Base-by-base conservation (phyloP, 2,888 invertebrate species). In the Nebria salina region DNA sequence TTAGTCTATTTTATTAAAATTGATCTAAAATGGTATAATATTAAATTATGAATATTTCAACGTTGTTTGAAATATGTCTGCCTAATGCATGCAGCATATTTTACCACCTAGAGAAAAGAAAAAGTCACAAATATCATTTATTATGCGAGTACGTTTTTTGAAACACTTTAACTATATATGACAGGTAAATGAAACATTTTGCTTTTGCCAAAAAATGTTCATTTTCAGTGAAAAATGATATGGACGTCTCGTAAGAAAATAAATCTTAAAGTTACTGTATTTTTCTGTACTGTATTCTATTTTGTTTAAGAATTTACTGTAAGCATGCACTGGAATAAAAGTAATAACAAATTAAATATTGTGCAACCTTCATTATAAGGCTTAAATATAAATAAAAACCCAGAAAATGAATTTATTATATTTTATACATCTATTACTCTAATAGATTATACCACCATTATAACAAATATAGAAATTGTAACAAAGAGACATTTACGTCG, bases 141-240 rank as follows among this genome's bases (percentile, higher is more conserved):
- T 25, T 20, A 25, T 68, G 9, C 7, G 68, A 20, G n/a, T 68
- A n/a, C 6, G 20, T 68, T 68, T 15, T 7, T 68, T 9, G 26
- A 68, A 68, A 68, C 68, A 68, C 3, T 68, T 25, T 9, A 68
- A 15, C 20, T 25, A 20, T 20, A 34, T 34, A 68, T 68, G 68
- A 68, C 68, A 68, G 68, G 26, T 68, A 68, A 25, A 68, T 68
- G 68, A 68, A 68, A 68, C 2, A 68, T 26, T 68, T 68, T 20
- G 68, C 20, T 11, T 68, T 7, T 6, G 65, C 15, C 20, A 68
- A 68, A 68, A 68, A 68, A 9, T 25, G 7, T 68, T 68, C 68
- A 68, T 68, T 68, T 68, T 20, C 68, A 68, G 1, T 68, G 68
- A 68, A 68, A 68, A 68, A 68, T 68, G 20, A 54, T 11, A 13